A percentile compares a stretch with the other conserved stretches of the same genome.
Evolutionary conservation across 2,113 vertebrate species (phyloP).

Genomic region (Laticauda colubrina): DNA sequence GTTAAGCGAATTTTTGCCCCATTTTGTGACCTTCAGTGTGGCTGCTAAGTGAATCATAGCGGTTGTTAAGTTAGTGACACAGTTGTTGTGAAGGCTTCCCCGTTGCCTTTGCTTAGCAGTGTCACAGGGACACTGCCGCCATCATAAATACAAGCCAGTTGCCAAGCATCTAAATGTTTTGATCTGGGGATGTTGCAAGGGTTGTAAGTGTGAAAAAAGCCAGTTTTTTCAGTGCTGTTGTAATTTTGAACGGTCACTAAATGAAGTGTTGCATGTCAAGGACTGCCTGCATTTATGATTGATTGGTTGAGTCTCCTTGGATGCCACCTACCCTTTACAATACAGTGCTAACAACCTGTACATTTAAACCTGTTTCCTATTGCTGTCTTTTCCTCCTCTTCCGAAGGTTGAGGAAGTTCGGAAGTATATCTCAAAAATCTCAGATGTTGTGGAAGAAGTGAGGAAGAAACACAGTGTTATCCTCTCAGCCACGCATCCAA

Average conservation of each 20-base stretch:
- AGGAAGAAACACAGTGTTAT: slow-evolving; percentile 93
- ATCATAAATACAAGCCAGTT: neutral
- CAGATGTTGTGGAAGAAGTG: slow-evolving; percentile 85
- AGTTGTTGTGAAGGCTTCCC: too few species aligned
- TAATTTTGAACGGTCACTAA: neutral
- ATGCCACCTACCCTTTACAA: neutral
- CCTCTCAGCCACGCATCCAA: slow-evolving; percentile 90
- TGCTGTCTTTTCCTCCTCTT: neutral
- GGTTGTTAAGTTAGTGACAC: too few species aligned
- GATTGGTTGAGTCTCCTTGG: neutral
- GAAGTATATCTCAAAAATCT: slow-evolving; percentile 79
- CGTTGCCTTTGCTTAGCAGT: too few species aligned
- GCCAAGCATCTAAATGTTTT: neutral
- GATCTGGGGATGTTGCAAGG: neutral
- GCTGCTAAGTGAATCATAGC: too few species aligned
- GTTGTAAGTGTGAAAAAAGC: neutral
- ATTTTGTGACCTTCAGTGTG: too few species aligned
- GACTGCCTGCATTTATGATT: neutral
- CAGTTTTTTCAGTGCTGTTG: neutral
- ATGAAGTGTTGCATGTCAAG: neutral
- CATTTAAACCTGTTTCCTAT: neutral
- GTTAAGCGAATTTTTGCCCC: too few species aligned
- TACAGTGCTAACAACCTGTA: neutral
- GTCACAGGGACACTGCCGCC: too few species aligned
- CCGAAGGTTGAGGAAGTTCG: slow-evolving; percentile 89